Evolutionary conservation across 2,888 invertebrate genomes (phyloP).

Genomic region (Blastobasis lacticolella): DNA sequence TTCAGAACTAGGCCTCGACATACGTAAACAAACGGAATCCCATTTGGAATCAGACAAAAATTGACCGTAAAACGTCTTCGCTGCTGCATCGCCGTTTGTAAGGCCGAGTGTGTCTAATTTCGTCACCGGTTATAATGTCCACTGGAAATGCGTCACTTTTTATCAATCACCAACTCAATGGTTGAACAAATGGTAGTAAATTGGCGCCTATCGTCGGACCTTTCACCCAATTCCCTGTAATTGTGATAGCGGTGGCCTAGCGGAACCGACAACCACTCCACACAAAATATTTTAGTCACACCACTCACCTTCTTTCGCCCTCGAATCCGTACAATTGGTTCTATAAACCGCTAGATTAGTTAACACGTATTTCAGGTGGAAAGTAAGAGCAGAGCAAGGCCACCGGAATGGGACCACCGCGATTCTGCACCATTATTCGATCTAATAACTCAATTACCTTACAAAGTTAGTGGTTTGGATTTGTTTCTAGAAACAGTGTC

Average conservation of each 20-base stretch:
- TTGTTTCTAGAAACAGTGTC: no score
- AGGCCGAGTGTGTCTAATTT: slow-evolving; percentile 33
- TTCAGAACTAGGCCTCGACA: slow-evolving; percentile 18
- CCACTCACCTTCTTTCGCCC: slow-evolving; percentile 14
- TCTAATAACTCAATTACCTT: no score
- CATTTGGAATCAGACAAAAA: slow-evolving; percentile 15
- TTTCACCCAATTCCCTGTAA: slow-evolving; percentile 49
- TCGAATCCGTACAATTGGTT: slow-evolving; percentile 16
- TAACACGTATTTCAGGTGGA: slow-evolving; percentile 12
- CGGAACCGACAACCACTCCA: neutral
- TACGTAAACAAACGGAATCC: slow-evolving; percentile 18
- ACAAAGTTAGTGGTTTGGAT: no score
- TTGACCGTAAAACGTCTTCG: slow-evolving; percentile 25
- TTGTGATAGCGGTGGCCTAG: slow-evolving; percentile 9
- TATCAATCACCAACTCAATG: slow-evolving; percentile 31
- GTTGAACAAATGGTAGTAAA: slow-evolving; percentile 43
- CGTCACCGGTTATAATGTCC: slow-evolving; percentile 26
- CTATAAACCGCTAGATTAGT: slow-evolving; percentile 17
- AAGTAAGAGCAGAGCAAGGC: slow-evolving; percentile 23
- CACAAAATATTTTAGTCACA: slow-evolving; percentile 20
- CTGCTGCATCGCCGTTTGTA: slow-evolving; percentile 2
- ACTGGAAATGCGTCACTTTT: slow-evolving; percentile 13
- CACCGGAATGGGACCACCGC: slow-evolving; percentile 5
- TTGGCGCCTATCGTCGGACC: slow-evolving; percentile 43
- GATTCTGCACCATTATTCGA: no score